Evolutionary conservation across 2,888 invertebrate species (phyloP), one percentile per base, ranked within the genome.

Genomic region (Catocala sponsa): DNA sequence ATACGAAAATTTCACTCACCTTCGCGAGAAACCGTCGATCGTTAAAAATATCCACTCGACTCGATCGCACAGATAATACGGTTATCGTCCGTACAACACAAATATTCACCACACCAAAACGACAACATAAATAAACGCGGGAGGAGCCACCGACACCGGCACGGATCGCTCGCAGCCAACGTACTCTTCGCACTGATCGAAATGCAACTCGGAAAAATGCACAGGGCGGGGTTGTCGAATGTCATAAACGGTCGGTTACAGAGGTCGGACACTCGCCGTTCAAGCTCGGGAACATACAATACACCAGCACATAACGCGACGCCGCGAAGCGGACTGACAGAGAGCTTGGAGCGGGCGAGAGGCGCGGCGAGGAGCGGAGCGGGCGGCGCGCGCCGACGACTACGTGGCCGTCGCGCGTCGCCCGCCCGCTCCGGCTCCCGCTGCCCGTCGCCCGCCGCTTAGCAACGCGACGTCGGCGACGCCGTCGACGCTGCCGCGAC

Each of bases 61-160:
- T 91, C 86, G 87, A 89, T 89, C 85, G 88, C 94, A 92, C 93
- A 92, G 92, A 92, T 92, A 91, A 92, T 91, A 94, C 93, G 92
- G 93, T 91, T 91, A 92, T 93, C 89, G 93, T 89, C 89, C 90
- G 91, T 91, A 92, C 89, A 91, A 87, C 94, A 94, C 94, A 91
- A 91, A 91, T 92, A 92, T 92, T 91, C 94, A 94, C 94, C 89
- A 92, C 94, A 94, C 94, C 91, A 94, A 92, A 91, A 93, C 91
- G 93, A 94, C 91, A 93, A 94, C 94, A 94, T 92, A 92, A 91
- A 94, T 93, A 93, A 92, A 91, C 89, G 89, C 88, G 88, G 83
- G 87, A 85, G 86, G 86, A 86, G 86, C 80, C 88, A 87, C 84
- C 83, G 85, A 83, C 80, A 84, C 83, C 83, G 83, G 76, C 74